Base-by-base conservation (phyloP, 2,888 invertebrate genomes). In the Mycalesis mineus region DNA sequence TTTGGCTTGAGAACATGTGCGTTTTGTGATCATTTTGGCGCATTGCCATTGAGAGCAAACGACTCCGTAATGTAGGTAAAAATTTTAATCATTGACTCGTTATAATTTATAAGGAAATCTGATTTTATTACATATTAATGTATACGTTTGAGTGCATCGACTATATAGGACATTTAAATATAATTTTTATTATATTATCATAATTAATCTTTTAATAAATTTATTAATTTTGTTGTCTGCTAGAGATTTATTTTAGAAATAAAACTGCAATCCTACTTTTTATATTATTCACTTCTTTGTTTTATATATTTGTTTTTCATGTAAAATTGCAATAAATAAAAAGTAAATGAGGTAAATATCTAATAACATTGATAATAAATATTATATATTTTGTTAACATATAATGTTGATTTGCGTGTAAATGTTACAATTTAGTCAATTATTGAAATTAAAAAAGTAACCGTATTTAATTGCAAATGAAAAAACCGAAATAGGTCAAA, bases 11-110 rank as follows among this genome's bases (percentile, higher is more conserved):
- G 58, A 65, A 67, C 65, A 66, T 71, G 72, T 67, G 65, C 58
- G 69, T 69, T 65, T 66, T 68, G 66, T 67, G 66, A 66, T 57
- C 61, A 66, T 69, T n/a, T 71, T 74, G 71, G 71, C 75, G 80
- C 78, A 82, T 66, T 83, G 80, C 80, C 69, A 72, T 80, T 71
- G 75, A 81, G 76, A 78, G 82, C 78, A 78, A 74, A 70, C 33
- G 13, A 45, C 5, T 42, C 22, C 1, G 49, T 9, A 37, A 17
- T 39, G 61, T 68, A 70, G 66, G 70, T 68, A 47, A 39, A 22
- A 22, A 22, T 28, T 7, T 50, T 39, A 47, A 15, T 47, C 9
- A 15, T 15, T 7, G 13, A 9, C 13, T 8, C 15, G 15, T 31
- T 8, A 11, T 15, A 7, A 33, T 33, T 33, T 14, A 47, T 11